phyloP scores from a whole-genome alignment of 1,140 invertebrate genomes.

The Andricus grossulariae region DNA sequence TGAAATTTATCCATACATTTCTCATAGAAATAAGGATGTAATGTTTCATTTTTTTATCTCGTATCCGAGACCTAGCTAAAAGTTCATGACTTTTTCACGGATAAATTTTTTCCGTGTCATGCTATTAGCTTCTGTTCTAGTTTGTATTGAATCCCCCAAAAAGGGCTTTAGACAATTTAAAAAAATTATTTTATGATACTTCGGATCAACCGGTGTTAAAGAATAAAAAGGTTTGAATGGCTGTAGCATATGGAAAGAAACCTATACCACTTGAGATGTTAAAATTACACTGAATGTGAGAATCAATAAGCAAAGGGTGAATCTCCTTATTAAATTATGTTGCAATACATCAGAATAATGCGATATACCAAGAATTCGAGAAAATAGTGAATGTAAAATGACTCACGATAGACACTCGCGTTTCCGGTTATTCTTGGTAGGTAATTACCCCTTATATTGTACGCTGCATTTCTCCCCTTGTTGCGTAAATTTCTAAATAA shows the following conservation, averaged over 20 bases:
- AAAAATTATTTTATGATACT: too few species aligned
- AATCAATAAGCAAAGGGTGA: constrained; percentile 10
- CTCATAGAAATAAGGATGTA: too few species aligned
- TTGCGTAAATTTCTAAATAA: not conserved
- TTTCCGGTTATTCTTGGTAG: not conserved
- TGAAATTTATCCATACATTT: too few species aligned
- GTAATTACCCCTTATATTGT: not conserved
- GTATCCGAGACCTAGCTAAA: too few species aligned
- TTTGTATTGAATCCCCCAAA: too few species aligned
- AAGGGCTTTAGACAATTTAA: too few species aligned
- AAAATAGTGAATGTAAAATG: constrained; percentile 10
- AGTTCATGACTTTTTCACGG: too few species aligned
- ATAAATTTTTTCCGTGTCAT: too few species aligned
- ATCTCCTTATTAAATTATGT: not conserved
- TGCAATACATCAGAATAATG: not conserved
- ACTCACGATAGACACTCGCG: not conserved
- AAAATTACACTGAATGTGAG: not conserved
- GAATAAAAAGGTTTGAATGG: too few species aligned
- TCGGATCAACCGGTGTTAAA: too few species aligned
- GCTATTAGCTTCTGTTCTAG: too few species aligned
- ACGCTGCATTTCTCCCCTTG: not conserved
- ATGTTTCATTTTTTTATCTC: too few species aligned
- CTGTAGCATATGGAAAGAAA: not conserved
- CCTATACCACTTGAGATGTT: not conserved
- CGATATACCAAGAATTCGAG: not conserved